These are phyloP conservation scores for Malachius bipustulatus DNA, from an alignment of 2,888 invertebrate species.

Conservation along the genomic window DNA sequence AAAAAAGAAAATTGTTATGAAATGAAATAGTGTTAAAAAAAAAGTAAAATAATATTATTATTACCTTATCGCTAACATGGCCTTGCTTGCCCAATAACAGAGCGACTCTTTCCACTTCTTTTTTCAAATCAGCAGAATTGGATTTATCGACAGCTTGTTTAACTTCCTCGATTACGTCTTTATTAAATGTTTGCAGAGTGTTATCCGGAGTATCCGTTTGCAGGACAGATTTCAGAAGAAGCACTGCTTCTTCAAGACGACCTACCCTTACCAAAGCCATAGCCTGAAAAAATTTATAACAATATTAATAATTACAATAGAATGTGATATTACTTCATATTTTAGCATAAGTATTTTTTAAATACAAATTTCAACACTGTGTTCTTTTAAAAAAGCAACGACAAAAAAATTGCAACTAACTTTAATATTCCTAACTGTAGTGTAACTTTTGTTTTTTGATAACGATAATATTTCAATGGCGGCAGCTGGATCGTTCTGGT, in stretches of 20 bases:
- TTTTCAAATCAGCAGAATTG: slow-evolving; percentile 40
- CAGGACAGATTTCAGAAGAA: slow-evolving; percentile 45
- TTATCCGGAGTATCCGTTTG: slow-evolving; percentile 42
- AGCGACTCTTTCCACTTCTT: slow-evolving; percentile 45
- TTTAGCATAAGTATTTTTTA: no score
- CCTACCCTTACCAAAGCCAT: slow-evolving; percentile 48
- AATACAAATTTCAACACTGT: no score
- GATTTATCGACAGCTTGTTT: slow-evolving; percentile 38
- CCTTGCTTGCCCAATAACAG: slow-evolving; percentile 43
- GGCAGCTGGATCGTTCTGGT: slow-evolving; percentile 52
- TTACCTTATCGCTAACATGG: slow-evolving; percentile 24
- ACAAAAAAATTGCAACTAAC: slow-evolving; percentile 29
- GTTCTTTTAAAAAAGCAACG: no score
- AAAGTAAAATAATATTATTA: not conserved
- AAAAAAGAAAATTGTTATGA: no score
- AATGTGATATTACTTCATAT: no score
- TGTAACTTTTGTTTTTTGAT: slow-evolving; percentile 46
- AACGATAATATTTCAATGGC: slow-evolving; percentile 54
- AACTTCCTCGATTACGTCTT: slow-evolving; percentile 47
- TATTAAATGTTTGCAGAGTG: slow-evolving; percentile 45
- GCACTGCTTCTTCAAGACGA: slow-evolving; percentile 51
- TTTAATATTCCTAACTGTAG: slow-evolving; percentile 58
- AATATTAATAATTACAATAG: no score
- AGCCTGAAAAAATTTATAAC: slow-evolving; percentile 35
- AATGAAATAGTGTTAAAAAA: not conserved